phyloP scores from a whole-genome alignment of 2,113 vertebrate species.

The Tetrao urogallus region DNA sequence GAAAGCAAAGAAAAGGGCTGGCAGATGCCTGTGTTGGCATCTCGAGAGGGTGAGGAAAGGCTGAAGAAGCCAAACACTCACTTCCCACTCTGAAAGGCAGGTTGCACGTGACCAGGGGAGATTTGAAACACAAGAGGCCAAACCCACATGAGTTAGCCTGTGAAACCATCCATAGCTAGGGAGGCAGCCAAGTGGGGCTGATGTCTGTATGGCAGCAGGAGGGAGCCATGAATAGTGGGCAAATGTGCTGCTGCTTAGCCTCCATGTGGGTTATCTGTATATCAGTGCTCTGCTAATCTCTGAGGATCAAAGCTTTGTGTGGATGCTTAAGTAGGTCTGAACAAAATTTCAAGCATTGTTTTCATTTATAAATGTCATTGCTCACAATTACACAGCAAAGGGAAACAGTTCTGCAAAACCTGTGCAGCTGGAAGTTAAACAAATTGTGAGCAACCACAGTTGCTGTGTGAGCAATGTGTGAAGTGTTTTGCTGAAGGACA shows the following conservation, averaged over 20 bases:
- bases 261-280: not conserved
- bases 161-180: not conserved
- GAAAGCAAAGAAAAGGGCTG: constrained; percentile 36
- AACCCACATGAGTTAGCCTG: not conserved
- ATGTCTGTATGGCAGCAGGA: not conserved
- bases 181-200: not conserved
- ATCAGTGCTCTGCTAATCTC: constrained; percentile 1
- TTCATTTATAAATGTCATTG: constrained; percentile 7
- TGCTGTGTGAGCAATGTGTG: not conserved
- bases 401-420: not conserved
- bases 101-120: not conserved
- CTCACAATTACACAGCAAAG: not conserved
- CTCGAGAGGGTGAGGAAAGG: not conserved
- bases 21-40: accelerated
- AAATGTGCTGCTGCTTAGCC: constrained; percentile 7
- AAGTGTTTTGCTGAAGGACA: not conserved
- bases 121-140: not conserved
- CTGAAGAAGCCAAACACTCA: not conserved
- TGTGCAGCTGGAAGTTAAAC: not conserved
- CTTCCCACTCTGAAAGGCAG: not conserved
- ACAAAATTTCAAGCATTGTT: not conserved
- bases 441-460: not conserved
- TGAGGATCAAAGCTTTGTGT: constrained; percentile 1
- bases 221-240: not conserved
- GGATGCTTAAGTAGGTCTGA: not conserved